Base-by-base conservation (phyloP, 2,888 invertebrate genomes). In the Cosmopolites sordidus region DNA sequence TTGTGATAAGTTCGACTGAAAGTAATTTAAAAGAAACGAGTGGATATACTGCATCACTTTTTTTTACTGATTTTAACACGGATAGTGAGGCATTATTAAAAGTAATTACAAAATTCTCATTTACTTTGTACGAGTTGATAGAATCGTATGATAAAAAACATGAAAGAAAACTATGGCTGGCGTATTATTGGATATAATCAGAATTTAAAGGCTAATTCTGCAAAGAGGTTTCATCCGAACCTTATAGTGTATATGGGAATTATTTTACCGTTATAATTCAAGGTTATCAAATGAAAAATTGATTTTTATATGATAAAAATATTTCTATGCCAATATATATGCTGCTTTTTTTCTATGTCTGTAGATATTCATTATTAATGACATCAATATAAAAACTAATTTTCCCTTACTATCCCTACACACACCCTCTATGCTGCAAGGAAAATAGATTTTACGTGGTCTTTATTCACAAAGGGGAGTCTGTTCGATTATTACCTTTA, bases 401-500 rank as follows among this genome's bases (percentile, higher is more conserved):
- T 22, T 22, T 22, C 22, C 22, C 22, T 22, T 22, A 22, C 22
- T 8, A 22, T 8, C 22, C 22, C 8, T 22, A 22, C 22, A 8
- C 22, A 22, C 8, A 8, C 8, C 8, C 40, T 11, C 17, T 33
- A 12, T 33, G n/a, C 3, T n/a, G 12, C 3, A 33, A n/a, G 11
- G n/a, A n/a, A 33, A 33, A 33, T 33, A 33, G 33, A 33, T 5
- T 40, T 45, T 39, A 40, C 43, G 46, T 48, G 49, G 56, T 53
- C 53, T 52, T 56, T 39, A 43, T 53, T 56, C 62, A 66, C 63
- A 63, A 64, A 66, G 70, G 67, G 70, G 66, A 66, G 66, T 68
- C 69, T 67, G 65, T 65, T 65, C 67, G 69, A 71, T 71, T 70
- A 71, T 71, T 70, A 72, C 67, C 70, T 71, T 72, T 72, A 54